Base-by-base conservation (phyloP, 1,140 invertebrate species). In the Globodera ellingtonae region DNA sequence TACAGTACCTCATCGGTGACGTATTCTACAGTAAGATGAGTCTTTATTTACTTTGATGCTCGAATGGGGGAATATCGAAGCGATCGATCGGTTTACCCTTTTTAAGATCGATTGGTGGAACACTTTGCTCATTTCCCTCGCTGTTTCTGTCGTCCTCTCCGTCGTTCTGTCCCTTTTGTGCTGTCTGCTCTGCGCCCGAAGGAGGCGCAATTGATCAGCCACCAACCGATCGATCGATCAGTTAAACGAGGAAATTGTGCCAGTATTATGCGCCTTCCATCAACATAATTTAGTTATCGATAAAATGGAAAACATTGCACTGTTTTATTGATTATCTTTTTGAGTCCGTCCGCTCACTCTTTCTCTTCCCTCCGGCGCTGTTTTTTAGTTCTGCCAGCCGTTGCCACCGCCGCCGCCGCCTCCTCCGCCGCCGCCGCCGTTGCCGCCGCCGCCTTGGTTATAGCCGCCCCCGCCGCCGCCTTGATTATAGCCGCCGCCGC, bases 31-130 rank as follows among this genome's bases (percentile, higher is more conserved):
- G 56, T 62, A 13, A 62, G 56, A 62, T 62, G 15, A 62, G 56
- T 62, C 7, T 52, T 52, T 52, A 35, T 35, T 35, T 52, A 9
- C 7, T 52, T 24, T 52, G 10, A 13, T 1, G 50, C 10, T 52
- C 10, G 10, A 52, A 52, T 52, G 50, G 50, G 50, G 7, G 52
- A 52, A 9, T 52, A 10, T 52, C 52, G 52, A n/a, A 62, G 56
- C 56, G 56, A 62, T 15, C 18, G 56, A 35, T 35, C 35, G 35
- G 35, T 35, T 35, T 62, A 1, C 56, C 56, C 10, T 62, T 62
- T 77, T 50, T n/a, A 77, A 62, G 24, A 77, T 77, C 8, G 75
- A 77, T 21, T 77, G 75, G 75, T 77, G 75, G 75, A 77, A 77
- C 21, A 47, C 75, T 50, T 50, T 77, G 24, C 59, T 77, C 4